phyloP scores from a whole-genome alignment of 2,113 vertebrate genomes.

The Hucho hucho region DNA sequence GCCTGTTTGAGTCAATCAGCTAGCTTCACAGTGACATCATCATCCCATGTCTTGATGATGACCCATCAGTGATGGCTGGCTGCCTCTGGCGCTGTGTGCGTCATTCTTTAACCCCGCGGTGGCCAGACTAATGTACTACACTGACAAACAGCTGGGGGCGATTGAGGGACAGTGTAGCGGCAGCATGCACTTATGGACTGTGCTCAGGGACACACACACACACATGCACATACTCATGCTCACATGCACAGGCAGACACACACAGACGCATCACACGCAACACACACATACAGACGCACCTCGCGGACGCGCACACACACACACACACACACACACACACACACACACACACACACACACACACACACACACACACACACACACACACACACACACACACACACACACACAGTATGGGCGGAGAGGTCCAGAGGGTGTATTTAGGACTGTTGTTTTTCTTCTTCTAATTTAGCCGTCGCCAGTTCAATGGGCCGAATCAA shows the following conservation, averaged over 20 bases:
- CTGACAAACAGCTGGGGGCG: too few relatives aligned
- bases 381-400: neutral
- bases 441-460: neutral
- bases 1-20: neutral
- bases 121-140: neutral
- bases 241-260: neutral
- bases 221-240: neutral
- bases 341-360: neutral
- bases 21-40: neutral
- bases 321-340: neutral
- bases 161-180: too few relatives aligned
- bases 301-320: neutral
- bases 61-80: neutral
- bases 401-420: neutral
- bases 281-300: too few relatives aligned
- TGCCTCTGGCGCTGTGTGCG: neutral
- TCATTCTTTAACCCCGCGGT: neutral
- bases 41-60: neutral
- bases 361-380: neutral
- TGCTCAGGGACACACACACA: neutral
- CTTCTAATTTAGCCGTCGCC: neutral
- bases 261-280: neutral
- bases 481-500: neutral
- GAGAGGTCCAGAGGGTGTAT: neutral
- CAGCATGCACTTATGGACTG: too few relatives aligned